These are phyloP conservation scores for Sicus ferrugineus DNA, from an alignment of 2,888 invertebrate species.

Conservation along the genomic window DNA sequence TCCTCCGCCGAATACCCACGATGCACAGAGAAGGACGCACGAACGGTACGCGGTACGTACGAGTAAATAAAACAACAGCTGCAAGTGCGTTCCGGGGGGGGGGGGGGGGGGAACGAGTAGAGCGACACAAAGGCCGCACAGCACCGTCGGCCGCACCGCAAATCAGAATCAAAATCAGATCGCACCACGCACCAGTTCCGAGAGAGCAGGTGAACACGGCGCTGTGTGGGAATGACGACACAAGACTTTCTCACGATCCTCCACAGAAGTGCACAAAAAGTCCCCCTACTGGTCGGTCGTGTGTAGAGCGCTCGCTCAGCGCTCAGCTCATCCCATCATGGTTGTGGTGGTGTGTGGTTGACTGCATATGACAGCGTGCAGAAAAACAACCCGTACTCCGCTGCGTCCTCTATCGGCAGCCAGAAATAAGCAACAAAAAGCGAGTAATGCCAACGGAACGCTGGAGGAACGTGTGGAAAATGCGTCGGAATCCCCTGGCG, in stretches of 20 bases:
- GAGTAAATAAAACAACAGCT: neutral
- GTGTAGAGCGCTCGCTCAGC: neutral
- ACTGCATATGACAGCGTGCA: slow-evolving; percentile 24
- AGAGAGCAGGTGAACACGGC: slow-evolving; percentile 53
- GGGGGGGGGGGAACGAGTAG: neutral
- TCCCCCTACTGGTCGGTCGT: slow-evolving; percentile 17
- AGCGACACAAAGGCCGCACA: neutral
- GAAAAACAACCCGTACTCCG: slow-evolving; percentile 4
- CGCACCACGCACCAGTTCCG: slow-evolving; percentile 25
- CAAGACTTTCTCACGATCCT: slow-evolving; percentile 60
- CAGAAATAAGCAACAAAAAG: neutral
- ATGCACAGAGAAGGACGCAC: slow-evolving; percentile 41
- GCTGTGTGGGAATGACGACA: slow-evolving; percentile 64
- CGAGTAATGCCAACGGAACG: slow-evolving; percentile 9
- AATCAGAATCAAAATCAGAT: slow-evolving; percentile 38
- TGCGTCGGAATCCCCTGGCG: slow-evolving; percentile 1
- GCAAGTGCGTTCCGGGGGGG: neutral
- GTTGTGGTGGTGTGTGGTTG: too few relatives aligned
- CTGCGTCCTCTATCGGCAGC: slow-evolving; percentile 22
- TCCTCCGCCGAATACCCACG: neutral
- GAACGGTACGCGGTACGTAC: neutral
- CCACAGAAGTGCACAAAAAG: slow-evolving; percentile 5
- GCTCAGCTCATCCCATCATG: too few relatives aligned
- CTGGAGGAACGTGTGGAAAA: neutral
- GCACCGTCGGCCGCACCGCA: slow-evolving; percentile 29